Evolutionary conservation across 2,797 vertebrate genomes (phyloP).

Genomic region (Mormyrus hasselquistii): DNA sequence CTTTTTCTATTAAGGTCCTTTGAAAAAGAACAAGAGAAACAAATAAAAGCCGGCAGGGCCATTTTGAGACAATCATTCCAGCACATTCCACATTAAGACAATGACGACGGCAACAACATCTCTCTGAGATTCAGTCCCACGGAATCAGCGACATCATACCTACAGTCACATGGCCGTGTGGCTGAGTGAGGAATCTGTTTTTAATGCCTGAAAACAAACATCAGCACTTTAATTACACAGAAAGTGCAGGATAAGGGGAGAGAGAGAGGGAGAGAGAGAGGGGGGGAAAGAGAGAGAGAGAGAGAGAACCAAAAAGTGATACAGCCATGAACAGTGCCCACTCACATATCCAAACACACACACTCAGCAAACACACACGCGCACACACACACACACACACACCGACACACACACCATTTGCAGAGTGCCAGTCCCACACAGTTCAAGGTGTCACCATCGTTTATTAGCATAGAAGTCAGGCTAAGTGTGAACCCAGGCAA

Average conservation of each 20-base stretch:
- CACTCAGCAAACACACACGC: background rate
- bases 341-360: background rate
- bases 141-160: slow-evolving; percentile 66
- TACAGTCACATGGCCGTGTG: slow-evolving; percentile 81
- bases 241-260: slow-evolving; percentile 37
- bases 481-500: slow-evolving; percentile 18
- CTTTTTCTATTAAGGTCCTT: slow-evolving; percentile 47
- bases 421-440: slow-evolving; percentile 43
- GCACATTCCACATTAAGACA: slow-evolving; percentile 36
- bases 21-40: slow-evolving; percentile 52
- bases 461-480: slow-evolving; percentile 39
- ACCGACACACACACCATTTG: slow-evolving; percentile 29
- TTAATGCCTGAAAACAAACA: slow-evolving; percentile 83
- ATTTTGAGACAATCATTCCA: slow-evolving; percentile 35
- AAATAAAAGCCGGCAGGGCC: slow-evolving; percentile 43
- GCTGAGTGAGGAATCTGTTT: slow-evolving; percentile 70
- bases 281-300: slow-evolving; percentile 47
- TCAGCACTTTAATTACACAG: slow-evolving; percentile 70
- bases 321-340: background rate
- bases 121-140: slow-evolving; percentile 31
- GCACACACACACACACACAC: slow-evolving; percentile 23
- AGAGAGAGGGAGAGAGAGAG: slow-evolving; percentile 51
- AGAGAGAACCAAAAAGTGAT: slow-evolving; percentile 38
- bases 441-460: slow-evolving; percentile 40
- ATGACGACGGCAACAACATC: slow-evolving; percentile 24